Evolutionary conservation across 2,113 vertebrate species (phyloP), one percentile per base, ranked within the genome.

Genomic region (Dipodomys ordii): DNA sequence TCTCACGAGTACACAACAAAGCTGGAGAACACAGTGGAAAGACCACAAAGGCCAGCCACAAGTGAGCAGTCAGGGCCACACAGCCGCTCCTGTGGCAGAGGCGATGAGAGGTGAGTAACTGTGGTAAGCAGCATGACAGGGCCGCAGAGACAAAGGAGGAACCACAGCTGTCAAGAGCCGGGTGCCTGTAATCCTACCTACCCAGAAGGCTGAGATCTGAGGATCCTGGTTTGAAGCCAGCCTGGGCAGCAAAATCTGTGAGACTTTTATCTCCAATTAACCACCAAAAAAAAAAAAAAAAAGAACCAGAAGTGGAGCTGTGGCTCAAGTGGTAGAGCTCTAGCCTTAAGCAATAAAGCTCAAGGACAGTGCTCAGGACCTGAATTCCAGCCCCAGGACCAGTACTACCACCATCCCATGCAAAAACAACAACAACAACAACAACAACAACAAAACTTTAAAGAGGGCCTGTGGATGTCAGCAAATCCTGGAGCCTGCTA

Each of bases 401-500:
- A 57, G 53, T 18, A 16, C 15, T 16, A 49, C 53, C 12, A 13
- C 53, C 53, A 15, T 18, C 53, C 53, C 49, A 10, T 53, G 49
- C 32, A 7, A 13, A 73, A 46, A 30, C 18, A 60, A 72, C 7
- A 2, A 84, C 7, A 23, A 35, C 12, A 39, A 39, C 35, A 39
- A 39, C 35, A 85, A 71, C 13, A 11, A 16, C 2, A 64, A 49
- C 79, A 53, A 39, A 74, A 22, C 44, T 71, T 76, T 30, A 20
- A 7, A 0, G 0, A 78, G 30, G 6, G 16, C 19, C 0, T 12
- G 8, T 0, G 49, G 67, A 72, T 73, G 53, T 86, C 67, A 5
- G 35, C 27, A 18, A 22, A 27, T 32, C 44, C 0, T 16, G 0
- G 0, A 69, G 39, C 39, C 30, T 0, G 8, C 39, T n/a, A 49